These are phyloP conservation scores for Chirona hameri DNA, from an alignment of 2,888 invertebrate genomes.

Conservation along the genomic window DNA sequence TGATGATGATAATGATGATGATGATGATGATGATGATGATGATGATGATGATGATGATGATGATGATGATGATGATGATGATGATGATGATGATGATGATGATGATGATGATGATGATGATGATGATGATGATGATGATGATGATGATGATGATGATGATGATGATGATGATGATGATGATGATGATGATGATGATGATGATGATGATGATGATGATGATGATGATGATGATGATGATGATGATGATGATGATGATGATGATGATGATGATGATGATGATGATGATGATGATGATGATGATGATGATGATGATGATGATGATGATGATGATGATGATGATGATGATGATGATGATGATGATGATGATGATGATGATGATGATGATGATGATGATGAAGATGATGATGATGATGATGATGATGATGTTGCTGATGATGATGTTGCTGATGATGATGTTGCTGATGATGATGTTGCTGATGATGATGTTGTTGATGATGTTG, in stretches of 20 bases:
- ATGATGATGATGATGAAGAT: constrained; percentile 22
- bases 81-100: constrained; percentile 22
- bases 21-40: constrained; percentile 22
- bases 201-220: constrained; percentile 22
- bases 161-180: constrained; percentile 11
- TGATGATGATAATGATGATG: constrained; percentile 22
- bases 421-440: too few species aligned
- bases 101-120: constrained; percentile 22
- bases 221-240: constrained; percentile 22
- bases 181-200: constrained; percentile 22
- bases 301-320: constrained; percentile 22
- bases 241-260: constrained; percentile 22
- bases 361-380: constrained; percentile 22
- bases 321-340: constrained; percentile 22
- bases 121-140: constrained; percentile 22
- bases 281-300: constrained; percentile 22
- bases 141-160: constrained; percentile 5
- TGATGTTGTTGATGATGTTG: too few species aligned
- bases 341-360: constrained; percentile 22
- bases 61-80: constrained; percentile 22
- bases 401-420: too few species aligned
- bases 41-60: constrained; percentile 22
- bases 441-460: too few species aligned
- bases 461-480: too few species aligned
- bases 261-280: constrained; percentile 22